These are phyloP conservation scores for Ctenopoma kingsleyae DNA, from an alignment of 2,797 vertebrate species.

Conservation along the genomic window DNA sequence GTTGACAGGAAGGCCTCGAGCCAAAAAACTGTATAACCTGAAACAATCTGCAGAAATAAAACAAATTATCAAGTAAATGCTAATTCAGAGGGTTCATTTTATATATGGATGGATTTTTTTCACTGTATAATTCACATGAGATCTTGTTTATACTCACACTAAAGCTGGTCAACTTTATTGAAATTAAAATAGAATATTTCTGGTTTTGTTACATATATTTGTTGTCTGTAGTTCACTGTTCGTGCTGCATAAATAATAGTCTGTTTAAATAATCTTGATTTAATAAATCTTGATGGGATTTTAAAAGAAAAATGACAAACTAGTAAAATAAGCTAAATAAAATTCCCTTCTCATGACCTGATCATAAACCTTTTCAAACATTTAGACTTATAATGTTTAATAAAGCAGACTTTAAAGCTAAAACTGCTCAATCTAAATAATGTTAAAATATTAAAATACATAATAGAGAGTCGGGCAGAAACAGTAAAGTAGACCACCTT, in stretches of 20 bases:
- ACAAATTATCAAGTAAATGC: not conserved
- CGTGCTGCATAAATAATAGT: not conserved
- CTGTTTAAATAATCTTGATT: not conserved
- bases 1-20: constrained; percentile 26
- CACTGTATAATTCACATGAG: not conserved
- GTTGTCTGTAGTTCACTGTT: not conserved
- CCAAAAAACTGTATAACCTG: constrained; percentile 1
- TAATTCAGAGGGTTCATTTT: not conserved
- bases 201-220: not conserved
- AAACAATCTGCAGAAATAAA: not conserved
- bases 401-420: not conserved
- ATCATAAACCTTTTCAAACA: not conserved
- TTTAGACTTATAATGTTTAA: not conserved
- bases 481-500: not conserved
- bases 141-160: not conserved
- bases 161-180: not conserved
- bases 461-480: not conserved
- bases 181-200: not conserved
- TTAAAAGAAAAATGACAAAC: not conserved
- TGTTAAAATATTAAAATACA: constrained; percentile 2
- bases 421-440: not conserved
- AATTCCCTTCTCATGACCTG: not conserved
- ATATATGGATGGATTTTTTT: not conserved
- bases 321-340: not conserved
- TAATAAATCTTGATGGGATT: not conserved